Conservation (phyloP, 2,113 vertebrate species). For the Bucco capensis region DNA sequence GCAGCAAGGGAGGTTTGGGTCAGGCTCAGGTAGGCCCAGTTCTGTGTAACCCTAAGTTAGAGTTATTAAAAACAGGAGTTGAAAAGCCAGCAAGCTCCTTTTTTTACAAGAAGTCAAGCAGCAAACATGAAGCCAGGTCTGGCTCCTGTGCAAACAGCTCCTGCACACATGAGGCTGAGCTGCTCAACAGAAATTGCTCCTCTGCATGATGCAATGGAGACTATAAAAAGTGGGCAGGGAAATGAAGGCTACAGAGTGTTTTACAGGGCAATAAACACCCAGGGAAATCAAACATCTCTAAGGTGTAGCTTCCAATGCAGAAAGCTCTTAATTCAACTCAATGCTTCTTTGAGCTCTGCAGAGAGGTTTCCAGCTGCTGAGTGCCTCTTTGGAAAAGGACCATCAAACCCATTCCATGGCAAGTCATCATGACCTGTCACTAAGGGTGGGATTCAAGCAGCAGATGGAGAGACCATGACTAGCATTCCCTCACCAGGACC, state of each 20-base stretch:
- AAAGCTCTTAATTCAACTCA: not conserved
- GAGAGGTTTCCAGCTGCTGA: not conserved
- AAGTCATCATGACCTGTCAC: not conserved
- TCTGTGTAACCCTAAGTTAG: not conserved
- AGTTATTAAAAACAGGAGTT: not conserved
- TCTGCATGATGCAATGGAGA: not conserved
- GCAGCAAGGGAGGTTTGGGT: not conserved
- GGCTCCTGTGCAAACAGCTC: not conserved
- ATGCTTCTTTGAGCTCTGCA: not conserved
- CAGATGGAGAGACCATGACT: rapidly evolving
- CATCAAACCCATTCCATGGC: not conserved
- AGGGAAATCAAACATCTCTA: not conserved
- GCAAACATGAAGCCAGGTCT: not conserved
- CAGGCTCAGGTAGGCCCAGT: rapidly evolving
- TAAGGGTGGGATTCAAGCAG: not conserved
- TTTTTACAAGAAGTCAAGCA: not conserved
- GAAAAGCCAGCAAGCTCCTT: not conserved
- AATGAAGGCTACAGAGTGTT: not conserved
- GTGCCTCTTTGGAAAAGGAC: not conserved
- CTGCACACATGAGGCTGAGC: not conserved
- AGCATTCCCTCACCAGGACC: not conserved
- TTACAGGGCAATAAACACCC: not conserved
- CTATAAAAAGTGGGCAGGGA: not conserved
- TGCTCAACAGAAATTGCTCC: not conserved
- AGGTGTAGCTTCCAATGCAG: not conserved